Evolutionary conservation across 2,113 vertebrate genomes (phyloP), one percentile per base, ranked within the genome.

Genomic region (Carassius gibelio): DNA sequence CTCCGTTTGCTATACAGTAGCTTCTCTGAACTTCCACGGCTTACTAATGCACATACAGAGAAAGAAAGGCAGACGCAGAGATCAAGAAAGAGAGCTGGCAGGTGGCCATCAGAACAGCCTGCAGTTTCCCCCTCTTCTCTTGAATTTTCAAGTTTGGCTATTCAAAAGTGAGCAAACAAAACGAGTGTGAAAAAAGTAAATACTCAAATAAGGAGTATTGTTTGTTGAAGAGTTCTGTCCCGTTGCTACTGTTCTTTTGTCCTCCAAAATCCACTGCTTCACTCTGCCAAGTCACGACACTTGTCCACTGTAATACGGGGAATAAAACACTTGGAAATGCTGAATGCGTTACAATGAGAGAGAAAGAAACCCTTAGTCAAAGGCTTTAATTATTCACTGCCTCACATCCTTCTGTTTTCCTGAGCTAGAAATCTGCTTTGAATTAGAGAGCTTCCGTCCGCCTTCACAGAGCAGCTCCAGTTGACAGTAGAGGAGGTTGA

Each of bases 371-470:
- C 52, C 42, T 26, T 2, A 59, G 38, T 55, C 48, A 71, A 57
- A 80, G 84, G 64, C 48, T 10, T 71, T 26, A 30, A 50, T 81
- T 81, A 81, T 81, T 79, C 61, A 90, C 89, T 87, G 79, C 91
- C 89, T 92, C 86, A 89, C 91, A 94, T 94, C 94, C 93, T 93
- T 90, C 26, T 82, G 64, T 83, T 82, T 88, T 86, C 76, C 74
- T 88, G 89, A 82, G 11, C 64, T 80, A 92, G 90, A 94, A 94
- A 94, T 94, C 93, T 95, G 94, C 88, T 89, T 93, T 90, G 91
- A 94, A 93, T 94, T 93, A 94, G 92, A 92, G 77, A 84, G 89
- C 92, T 93, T 94, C 92, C 94, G 26, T 45, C 26, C 14, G 78
- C 59, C 64, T 52, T 91, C 90, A 93, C 26, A 4, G 91, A 89